Evolutionary conservation across 2,888 invertebrate species (phyloP), one percentile per base, ranked within the genome.

Genomic region (Cryptus viduatorius): DNA sequence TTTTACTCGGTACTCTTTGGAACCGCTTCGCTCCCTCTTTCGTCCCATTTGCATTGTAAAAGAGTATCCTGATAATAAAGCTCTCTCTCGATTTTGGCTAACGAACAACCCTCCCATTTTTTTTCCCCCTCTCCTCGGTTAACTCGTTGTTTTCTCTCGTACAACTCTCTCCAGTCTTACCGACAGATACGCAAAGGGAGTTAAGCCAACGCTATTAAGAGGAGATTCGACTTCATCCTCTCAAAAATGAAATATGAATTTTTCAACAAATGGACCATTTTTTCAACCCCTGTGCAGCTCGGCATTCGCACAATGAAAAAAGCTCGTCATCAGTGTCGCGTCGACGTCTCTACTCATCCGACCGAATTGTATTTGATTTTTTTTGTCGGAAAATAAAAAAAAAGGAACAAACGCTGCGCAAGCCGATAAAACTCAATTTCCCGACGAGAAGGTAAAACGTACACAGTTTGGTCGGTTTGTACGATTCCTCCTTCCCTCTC

Each of bases 1-100:
- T 68, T 77, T 44, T 69, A 78, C 72, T 48, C 42, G 71, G 65
- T 82, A 82, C 82, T 72, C 71, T 78, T 14, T 50, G 53, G 68
- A 61, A 8, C 69, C 65, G 77, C 72, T 73, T 79, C 71, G 67
- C 71, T 71, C 79, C 77, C 75, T 75, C 79, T 53, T 56, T n/a
- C 53, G 69, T 71, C 79, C 85, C 79, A 87, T 87, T 87, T 86
- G 87, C 86, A 87, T 87, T 87, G 87, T 87, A 87, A 87, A 87
- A 84, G 77, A 85, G 83, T 78, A 81, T 77, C 75, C 84, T 81
- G 82, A 87, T 87, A 86, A 87, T 86, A 87, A 87, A 87, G 85
- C 85, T 75, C 42, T 56, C 85, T 75, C 29, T 65, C 87, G 81
- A 86, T 87, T 87, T 86, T 78, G 83, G 81, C 82, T 87, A 86